Evolutionary conservation across 2,113 vertebrate genomes (phyloP), one percentile per base, ranked within the genome.

Genomic region (Proteles cristata): DNA sequence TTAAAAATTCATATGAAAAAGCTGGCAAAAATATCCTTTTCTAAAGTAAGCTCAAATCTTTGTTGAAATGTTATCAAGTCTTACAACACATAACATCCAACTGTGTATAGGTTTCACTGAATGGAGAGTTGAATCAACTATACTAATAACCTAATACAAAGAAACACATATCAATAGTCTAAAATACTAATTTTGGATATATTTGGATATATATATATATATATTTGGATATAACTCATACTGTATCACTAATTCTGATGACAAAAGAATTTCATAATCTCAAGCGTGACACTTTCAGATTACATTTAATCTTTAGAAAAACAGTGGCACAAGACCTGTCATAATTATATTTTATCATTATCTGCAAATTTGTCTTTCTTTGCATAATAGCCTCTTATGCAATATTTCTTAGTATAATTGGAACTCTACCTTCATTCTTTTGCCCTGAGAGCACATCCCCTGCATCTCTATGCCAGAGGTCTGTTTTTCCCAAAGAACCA

Each of bases 221-320:
- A n/a, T n/a, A n/a, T n/a, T n/a, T n/a, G n/a, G n/a, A n/a, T n/a
- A n/a, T 88, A 43, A 93, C 9, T 88, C 77, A 45, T 45, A 73
- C 31, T 74, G 2, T 35, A 39, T 83, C 58, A 81, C 10, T 93
- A 74, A 66, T 65, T 95, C 93, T 85, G 65, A 86, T 43, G 33
- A 66, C 15, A 79, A 93, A 90, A 73, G 48, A 82, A 84, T 35
- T 94, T 95, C 43, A 94, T 83, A 94, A 88, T 31, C 90, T 65
- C 26, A 63, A 50, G 16, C 43, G n/a, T 92, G 63, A 65, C 16
- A 48, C 45, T 90, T 95, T 82, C 58, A 3, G 16, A 87, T 86
- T 92, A 90, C 76, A 80, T 94, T 25, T 97, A 94, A 88, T 43
- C 45, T 95, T 91, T 88, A 61, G 48, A 74, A 88, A 94, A 96